These are phyloP conservation scores for Amblyraja radiata DNA, from an alignment of 2,797 vertebrate species.

Conservation along the genomic window DNA sequence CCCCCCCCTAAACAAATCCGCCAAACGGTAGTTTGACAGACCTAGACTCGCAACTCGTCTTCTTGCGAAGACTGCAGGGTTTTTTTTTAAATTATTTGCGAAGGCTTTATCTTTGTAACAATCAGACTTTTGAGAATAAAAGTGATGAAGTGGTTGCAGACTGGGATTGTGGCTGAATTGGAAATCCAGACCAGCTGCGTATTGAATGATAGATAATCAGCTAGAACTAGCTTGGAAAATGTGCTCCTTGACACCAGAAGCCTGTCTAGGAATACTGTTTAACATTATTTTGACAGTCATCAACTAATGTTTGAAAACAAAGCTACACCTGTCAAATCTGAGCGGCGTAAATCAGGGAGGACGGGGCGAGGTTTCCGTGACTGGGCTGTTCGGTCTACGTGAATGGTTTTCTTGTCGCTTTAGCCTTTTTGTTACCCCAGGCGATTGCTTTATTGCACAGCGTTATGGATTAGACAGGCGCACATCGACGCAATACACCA, in stretches of 20 bases:
- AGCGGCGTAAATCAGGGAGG: neutral
- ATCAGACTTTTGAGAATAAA: constrained; percentile 14
- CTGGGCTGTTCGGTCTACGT: neutral
- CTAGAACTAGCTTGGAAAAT: neutral
- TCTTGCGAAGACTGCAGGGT: neutral
- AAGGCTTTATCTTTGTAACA: constrained; percentile 12
- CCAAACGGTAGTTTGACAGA: neutral
- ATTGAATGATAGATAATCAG: neutral
- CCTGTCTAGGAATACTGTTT: neutral
- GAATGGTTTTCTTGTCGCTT: neutral
- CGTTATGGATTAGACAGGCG: neutral
- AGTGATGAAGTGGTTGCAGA: constrained; percentile 26
- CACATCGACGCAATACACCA: constrained; percentile 27
- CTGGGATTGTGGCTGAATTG: neutral
- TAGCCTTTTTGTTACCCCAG: constrained; percentile 26
- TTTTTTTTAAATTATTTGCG: neutral
- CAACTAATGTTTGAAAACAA: constrained; percentile 18
- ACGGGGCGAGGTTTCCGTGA: neutral
- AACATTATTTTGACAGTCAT: constrained; percentile 23
- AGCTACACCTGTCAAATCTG: neutral
- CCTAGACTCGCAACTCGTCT: neutral
- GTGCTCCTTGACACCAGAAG: neutral
- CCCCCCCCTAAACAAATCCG: neutral
- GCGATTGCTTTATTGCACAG: constrained; percentile 30
- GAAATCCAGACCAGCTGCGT: constrained; percentile 2